Evolutionary conservation across 2,797 vertebrate genomes (phyloP).

Genomic region (Podarcis siculus): DNA sequence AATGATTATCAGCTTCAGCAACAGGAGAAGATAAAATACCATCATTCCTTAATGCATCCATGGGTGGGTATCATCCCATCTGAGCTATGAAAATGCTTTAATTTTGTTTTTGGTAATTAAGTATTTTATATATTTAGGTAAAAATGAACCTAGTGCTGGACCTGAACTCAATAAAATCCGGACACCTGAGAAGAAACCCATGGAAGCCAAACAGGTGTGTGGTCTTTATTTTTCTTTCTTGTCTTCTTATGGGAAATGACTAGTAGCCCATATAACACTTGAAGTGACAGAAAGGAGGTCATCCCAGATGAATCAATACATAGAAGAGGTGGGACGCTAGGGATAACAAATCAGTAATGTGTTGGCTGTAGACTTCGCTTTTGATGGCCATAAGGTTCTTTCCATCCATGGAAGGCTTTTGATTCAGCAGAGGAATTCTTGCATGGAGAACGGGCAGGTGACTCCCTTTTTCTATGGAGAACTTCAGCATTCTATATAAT

Average conservation of each 20-base stretch:
- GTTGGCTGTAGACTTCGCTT: too few species aligned
- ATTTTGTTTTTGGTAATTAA: neutral
- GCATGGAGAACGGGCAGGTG: too few species aligned
- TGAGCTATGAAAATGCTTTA: constrained; percentile 29
- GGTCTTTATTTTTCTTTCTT: neutral
- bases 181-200: constrained; percentile 91
- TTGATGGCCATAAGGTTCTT: too few species aligned
- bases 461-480: neutral
- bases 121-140: constrained; percentile 80
- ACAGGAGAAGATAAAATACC: neutral
- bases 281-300: neutral
- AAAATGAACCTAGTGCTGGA: constrained; percentile 89
- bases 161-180: constrained; percentile 90
- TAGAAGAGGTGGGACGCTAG: neutral
- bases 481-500: neutral
- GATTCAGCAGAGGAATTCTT: too few species aligned
- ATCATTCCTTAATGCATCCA: neutral
- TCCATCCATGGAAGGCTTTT: too few species aligned
- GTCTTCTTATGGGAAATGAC: too few species aligned
- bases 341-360: neutral
- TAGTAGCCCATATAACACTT: too few species aligned
- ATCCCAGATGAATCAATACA: neutral
- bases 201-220: constrained; percentile 90
- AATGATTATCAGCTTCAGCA: too few species aligned
- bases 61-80: neutral